Conservation (phyloP, 1,140 invertebrate species). For the Bombus terrestris region DNA sequence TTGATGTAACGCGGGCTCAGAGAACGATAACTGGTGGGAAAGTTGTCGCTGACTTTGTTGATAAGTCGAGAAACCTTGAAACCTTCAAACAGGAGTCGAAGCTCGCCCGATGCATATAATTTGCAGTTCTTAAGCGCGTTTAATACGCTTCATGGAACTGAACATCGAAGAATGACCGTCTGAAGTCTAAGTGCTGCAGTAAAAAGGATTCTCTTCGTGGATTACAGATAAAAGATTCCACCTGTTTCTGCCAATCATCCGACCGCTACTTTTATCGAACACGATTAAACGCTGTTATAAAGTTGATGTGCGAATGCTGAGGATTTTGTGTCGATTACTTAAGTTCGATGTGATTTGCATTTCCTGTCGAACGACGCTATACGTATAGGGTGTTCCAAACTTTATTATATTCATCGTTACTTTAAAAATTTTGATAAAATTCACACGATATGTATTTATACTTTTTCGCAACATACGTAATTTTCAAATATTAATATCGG, state of each 20-base stretch:
- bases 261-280: not conserved
- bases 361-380: not conserved
- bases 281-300: not conserved
- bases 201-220: conserved; percentile 14
- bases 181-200: conserved; percentile 2
- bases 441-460: no score
- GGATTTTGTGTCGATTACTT: not conserved
- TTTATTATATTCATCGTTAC: no score
- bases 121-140: conserved; percentile 22
- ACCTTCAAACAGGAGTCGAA: not conserved
- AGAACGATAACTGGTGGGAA: not conserved
- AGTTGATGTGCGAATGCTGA: not conserved
- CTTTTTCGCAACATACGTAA: no score
- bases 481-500: no score
- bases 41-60: conserved; percentile 15
- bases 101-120: not conserved
- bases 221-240: not conserved
- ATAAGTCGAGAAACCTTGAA: not conserved
- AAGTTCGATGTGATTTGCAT: not conserved
- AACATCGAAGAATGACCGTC: not conserved
- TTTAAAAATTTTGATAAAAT: no score
- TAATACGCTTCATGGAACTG: not conserved
- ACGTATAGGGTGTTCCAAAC: not conserved
- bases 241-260: not conserved
- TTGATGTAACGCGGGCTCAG: not conserved